Base-by-base conservation (phyloP, 1,140 invertebrate species). In the Harlomillsia oculata region DNA sequence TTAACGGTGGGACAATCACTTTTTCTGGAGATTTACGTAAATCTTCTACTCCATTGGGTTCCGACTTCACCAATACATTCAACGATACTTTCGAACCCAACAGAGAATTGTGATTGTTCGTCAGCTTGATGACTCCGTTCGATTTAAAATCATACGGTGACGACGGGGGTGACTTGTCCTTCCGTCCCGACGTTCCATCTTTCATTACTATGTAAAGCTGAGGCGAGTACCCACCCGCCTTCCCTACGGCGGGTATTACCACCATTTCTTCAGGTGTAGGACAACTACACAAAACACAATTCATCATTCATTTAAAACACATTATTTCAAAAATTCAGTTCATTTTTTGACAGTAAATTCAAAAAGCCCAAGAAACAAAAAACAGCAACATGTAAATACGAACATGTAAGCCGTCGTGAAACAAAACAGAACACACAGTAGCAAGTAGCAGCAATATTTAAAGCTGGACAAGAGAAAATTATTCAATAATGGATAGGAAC, bases 141-240 rank as follows among this genome's bases (percentile, higher is more conserved):
- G 23, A 32, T 30, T 48, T 48, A 6, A 30, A 32, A 13, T 48
- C 45, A 4, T 48, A n/a, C n/a, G 8, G 32, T 34, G 32, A 34
- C n/a, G 32, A 34, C n/a, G 36, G 59, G 29, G n/a, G 6, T 23
- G 56, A 74, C 69, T 63, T 76, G 76, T 26, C 70, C 69, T 46
- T 75, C 73, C 26, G 62, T 69, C 32, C 67, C 59, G 48, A 54
- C 64, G 29, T 69, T 69, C 66, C 72, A 71, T 50, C 71, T 72
- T 65, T 72, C 74, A 62, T 75, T 72, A 60, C 72, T 70, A 54
- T 73, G 73, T 49, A 73, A 67, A 56, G 74, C 70, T 59, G 69
- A 56, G 30, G 67, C 28, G 58, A 50, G 54, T 62, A 64, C 13
- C 45, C 34, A 30, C 34, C 34, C 11, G 44, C 14, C 26, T 41